Base-by-base conservation (phyloP, 2,113 vertebrate genomes). In the Vombatus ursinus region DNA sequence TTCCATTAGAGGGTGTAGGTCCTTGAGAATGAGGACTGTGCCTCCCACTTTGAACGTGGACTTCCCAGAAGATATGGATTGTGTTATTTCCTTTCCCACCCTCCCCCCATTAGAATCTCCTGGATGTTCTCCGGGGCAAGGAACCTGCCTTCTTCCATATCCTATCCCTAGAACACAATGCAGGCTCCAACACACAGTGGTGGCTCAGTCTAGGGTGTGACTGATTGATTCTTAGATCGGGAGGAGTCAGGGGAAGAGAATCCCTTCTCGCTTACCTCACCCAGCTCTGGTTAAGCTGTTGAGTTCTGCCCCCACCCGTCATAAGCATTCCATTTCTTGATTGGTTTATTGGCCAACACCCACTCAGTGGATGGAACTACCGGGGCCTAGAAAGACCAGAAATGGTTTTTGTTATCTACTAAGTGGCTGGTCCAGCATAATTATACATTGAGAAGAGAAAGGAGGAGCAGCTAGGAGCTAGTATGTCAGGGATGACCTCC, bases 361-460 rank as follows among this genome's bases (percentile, higher is more conserved):
- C 91, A 14, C 31, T 90, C 48, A 37, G 90, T 0, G 24, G 31
- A 68, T 11, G 11, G 28, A 10, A 61, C 28, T 61, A 61, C 9
- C 31, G 5, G 61, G 31, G 61, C 31, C 61, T 68, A 14, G 3
- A 68, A 68, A 44, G 51, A 31, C 4, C 89, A 4, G 0, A 24
- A 37, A 2, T 14, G 52, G 23, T 90, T 28, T 47, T 68, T 68
- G 31, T 97, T 98, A 99, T 99, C 99, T 99, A 99, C 96, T 99
- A 99, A 44, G 99, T 99, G 97, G 99, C 99, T 0, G 99, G 97
- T 50, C 99, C 99, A 6, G 99, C 99, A 0, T 99, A 99, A 97
- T 99, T 99, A 31, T 99, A 99, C 96, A 99, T 95, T 0, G 99
- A 99, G 97, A 99, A 99, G 89, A 99, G 98, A n/a, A 68, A 99